Base-by-base conservation (phyloP, 53 echinoderm and acorn worm genomes). In the Antedon mediterranea region DNA sequence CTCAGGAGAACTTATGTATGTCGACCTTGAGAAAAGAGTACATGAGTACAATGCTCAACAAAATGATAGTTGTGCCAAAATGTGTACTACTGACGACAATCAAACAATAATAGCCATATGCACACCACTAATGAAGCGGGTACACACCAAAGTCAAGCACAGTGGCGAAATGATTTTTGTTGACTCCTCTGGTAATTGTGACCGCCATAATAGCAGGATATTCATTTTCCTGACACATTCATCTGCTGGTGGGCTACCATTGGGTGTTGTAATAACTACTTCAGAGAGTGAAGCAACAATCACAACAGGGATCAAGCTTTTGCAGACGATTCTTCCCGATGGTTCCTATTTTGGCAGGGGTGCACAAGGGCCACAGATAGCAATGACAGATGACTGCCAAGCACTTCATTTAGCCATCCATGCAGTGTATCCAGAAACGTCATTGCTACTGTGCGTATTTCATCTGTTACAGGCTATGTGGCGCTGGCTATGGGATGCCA, bases 51-150 rank as follows among this genome's bases (percentile, higher is more conserved):
- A 78, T 78, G 28, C 28, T 14, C 27, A 78, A 15, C 4, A 34
- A 8, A 28, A 28, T 20, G 29, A 34, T 15, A 43, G 8, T 27
- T 78, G 78, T 31, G 78, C 78, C 9, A 42, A 42, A 31, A 82
- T 30, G 6, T 11, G 4, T 11, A 37, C 37, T 11, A 37, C 37
- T 11, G 4, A 4, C 4, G 37, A 4, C 4, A 71, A n/a, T n/a
- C 28, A 78, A 33, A 20, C n/a, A 11, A 31, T 83, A 28, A 30
- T 79, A 34, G 84, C 79, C 11, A 18, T 84, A 34, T 80, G 80
- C 32, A 80, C 80, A 30, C 79, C 85, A 0, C 33, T 80, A 11
- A 80, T 80, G 80, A 80, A 84, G 27, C 73, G 79, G 26, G 85
- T 80, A 6, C 80, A 80, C 34, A 77, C 11, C 4, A 37, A 2